A percentile compares a stretch with the other conserved stretches of the same genome.
phyloP scores from a whole-genome alignment of 2,888 invertebrate genomes.

The Xestia xanthographa region DNA sequence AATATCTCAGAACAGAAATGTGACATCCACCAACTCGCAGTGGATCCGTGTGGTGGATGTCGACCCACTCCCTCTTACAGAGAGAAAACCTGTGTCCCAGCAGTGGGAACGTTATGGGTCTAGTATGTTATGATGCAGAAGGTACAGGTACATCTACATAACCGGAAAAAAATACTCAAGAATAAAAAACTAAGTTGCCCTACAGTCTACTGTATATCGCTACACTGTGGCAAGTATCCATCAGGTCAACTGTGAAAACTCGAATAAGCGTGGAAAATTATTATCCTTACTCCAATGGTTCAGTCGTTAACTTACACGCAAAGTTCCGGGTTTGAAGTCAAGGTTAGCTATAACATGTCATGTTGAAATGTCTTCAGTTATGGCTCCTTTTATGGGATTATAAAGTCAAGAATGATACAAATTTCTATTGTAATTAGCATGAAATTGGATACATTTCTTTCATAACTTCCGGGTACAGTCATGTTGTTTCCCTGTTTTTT shows the following conservation, averaged over 20 bases:
- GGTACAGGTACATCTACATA: not conserved
- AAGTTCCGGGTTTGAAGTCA: constrained; percentile 49
- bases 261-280: constrained; percentile 46
- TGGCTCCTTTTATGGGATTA: constrained; percentile 34
- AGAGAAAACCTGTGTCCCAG: not conserved
- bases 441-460: not conserved
- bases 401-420: constrained; percentile 23
- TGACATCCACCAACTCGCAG: not conserved
- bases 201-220: constrained; percentile 34
- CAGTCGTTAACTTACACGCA: constrained; percentile 47
- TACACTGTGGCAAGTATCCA: constrained; percentile 21
- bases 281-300: constrained; percentile 31
- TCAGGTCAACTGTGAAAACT: constrained; percentile 46
- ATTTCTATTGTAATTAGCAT: not conserved
- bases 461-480: not conserved
- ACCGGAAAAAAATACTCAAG: not conserved
- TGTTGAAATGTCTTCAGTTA: constrained; percentile 26
- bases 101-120: not conserved
- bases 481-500: too few relatives aligned
- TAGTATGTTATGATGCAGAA: not conserved
- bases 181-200: not conserved
- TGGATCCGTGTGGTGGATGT: too few relatives aligned
- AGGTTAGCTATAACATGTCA: constrained; percentile 33
- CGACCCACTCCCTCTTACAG: not conserved
- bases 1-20: not conserved